These are phyloP conservation scores for Nomada fucata DNA, from an alignment of 2,888 invertebrate species.

Conservation along the genomic window DNA sequence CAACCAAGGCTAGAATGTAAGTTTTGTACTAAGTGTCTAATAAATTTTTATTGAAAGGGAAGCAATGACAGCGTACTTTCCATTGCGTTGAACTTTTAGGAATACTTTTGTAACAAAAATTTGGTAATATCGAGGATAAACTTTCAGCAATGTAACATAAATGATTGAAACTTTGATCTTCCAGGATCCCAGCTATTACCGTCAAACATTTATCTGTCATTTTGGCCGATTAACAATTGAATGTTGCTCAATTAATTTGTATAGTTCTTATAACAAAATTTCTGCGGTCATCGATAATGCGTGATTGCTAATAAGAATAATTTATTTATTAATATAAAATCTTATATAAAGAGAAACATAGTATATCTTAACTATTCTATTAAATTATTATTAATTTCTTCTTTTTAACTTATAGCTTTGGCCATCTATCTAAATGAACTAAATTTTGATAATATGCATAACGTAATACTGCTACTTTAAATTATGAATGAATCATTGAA, in stretches of 20 bases:
- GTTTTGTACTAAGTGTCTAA: not conserved
- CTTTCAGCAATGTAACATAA: constrained; percentile 86
- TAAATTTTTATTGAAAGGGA: not conserved
- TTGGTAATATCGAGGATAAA: constrained; percentile 85
- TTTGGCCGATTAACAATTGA: constrained; percentile 38
- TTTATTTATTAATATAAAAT: constrained; percentile 21
- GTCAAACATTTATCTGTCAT: constrained; percentile 61
- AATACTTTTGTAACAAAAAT: constrained; percentile 85
- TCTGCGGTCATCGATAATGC: not conserved
- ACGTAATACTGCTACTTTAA: not conserved
- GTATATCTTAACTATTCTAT: constrained; percentile 1
- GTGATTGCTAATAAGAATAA: not conserved
- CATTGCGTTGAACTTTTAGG: constrained; percentile 85
- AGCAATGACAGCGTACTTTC: constrained; percentile 82
- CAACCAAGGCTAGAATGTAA: constrained; percentile 84
- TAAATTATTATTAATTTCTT: not conserved
- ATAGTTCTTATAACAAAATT: not conserved
- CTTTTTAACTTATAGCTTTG: not conserved
- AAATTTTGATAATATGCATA: constrained; percentile 14
- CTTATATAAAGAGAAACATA: not conserved
- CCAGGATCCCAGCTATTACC: constrained; percentile 86
- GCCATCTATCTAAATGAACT: constrained; percentile 10
- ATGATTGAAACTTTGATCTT: constrained; percentile 86
- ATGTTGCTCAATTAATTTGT: constrained; percentile 3
- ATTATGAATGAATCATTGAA: constrained; percentile 16